phyloP scores from a whole-genome alignment of 2,888 invertebrate genomes.

The Microchrysa polita region DNA sequence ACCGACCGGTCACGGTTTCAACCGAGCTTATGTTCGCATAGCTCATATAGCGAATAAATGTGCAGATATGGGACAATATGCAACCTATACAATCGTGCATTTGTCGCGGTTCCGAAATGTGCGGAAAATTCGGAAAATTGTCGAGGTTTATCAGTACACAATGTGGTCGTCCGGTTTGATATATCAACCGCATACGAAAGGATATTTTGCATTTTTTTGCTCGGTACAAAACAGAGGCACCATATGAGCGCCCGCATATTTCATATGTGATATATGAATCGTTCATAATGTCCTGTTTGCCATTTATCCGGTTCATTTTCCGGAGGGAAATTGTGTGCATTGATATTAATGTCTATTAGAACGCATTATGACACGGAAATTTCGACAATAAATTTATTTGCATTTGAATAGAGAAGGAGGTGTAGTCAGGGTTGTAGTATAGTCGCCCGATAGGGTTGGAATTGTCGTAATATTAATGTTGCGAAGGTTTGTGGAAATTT shows the following conservation, averaged over 20 bases:
- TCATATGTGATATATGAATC: too few relatives aligned
- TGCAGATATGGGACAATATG: background rate
- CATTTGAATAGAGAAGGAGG: conserved; percentile 34
- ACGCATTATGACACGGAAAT: conserved; percentile 34
- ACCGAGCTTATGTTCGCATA: too few relatives aligned
- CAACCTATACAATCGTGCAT: background rate
- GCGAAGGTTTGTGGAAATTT: conserved; percentile 23
- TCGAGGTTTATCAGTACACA: conserved; percentile 28
- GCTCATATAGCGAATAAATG: background rate
- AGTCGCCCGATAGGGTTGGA: background rate
- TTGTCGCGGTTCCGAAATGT: conserved; percentile 4
- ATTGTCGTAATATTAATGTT: background rate
- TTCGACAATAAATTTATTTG: conserved; percentile 37
- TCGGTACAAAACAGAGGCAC: background rate
- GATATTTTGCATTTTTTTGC: conserved; percentile 12
- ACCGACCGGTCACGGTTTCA: too few relatives aligned
- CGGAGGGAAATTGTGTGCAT: conserved; percentile 31
- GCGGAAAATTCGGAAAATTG: conserved; percentile 27
- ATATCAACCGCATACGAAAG: conserved; percentile 14
- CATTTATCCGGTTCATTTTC: background rate
- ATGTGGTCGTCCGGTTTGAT: conserved; percentile 28
- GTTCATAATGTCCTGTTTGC: too few relatives aligned
- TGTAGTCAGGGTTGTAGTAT: conserved; percentile 17
- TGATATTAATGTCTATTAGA: conserved; percentile 28
- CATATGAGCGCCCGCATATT: too few relatives aligned